phyloP scores from a whole-genome alignment of 1,140 invertebrate genomes.

The Aporrectodea caliginosa region DNA sequence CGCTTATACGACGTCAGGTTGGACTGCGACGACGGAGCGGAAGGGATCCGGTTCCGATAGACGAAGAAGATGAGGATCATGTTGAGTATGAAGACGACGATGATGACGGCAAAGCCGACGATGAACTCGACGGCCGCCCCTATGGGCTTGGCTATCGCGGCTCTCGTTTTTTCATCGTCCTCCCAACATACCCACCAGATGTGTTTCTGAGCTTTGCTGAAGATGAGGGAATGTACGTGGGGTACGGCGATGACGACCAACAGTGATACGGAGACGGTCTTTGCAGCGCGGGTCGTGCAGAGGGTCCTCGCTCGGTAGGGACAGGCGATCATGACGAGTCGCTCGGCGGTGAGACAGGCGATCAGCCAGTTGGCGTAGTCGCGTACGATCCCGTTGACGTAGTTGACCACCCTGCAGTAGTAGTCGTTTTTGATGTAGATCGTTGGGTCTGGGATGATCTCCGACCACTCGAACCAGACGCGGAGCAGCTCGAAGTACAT shows the following conservation, averaged over 20 bases:
- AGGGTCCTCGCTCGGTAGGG: conserved; percentile 17
- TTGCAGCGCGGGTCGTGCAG: conserved; percentile 9
- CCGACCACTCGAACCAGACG: conserved; percentile 29
- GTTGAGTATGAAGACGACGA: conserved; percentile 30
- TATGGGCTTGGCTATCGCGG: neutral
- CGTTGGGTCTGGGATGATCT: conserved; percentile 3
- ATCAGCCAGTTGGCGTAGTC: conserved; percentile 29
- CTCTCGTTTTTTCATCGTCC: neutral
- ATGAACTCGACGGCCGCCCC: conserved; percentile 17
- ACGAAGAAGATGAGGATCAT: conserved; percentile 18
- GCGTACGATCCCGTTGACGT: conserved; percentile 20
- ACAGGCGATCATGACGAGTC: conserved; percentile 25
- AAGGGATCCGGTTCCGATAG: conserved; percentile 5
- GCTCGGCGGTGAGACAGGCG: conserved; percentile 20
- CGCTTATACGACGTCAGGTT: neutral
- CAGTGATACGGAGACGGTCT: neutral
- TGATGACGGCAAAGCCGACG: conserved; percentile 23
- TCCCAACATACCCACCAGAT: conserved; percentile 25
- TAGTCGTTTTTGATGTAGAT: conserved; percentile 19
- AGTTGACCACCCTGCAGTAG: conserved; percentile 29
- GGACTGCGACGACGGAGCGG: neutral
- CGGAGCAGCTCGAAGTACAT: conserved; percentile 29
- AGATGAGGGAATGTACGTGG: conserved; percentile 13
- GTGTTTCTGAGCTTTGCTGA: conserved; percentile 16
- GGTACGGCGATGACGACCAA: conserved; percentile 12